Percentiles rank a stretch among this genome's conserved stretches.
These are phyloP conservation scores for Prosapia bicincta DNA, from an alignment of 2,888 invertebrate genomes.

Conservation along the genomic window DNA sequence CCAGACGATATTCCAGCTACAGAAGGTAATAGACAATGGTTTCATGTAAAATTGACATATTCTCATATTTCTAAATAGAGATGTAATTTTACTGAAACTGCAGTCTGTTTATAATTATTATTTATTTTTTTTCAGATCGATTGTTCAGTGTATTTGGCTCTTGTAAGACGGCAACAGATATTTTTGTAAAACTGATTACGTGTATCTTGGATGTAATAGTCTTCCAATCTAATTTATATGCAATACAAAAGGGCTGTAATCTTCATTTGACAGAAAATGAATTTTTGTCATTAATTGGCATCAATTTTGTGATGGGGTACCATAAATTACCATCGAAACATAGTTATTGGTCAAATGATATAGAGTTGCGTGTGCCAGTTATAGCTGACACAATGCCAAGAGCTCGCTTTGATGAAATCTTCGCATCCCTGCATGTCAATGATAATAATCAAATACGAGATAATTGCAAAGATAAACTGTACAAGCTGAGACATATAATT, in stretches of 20 bases:
- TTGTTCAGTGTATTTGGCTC: neutral
- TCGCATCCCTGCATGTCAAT: neutral
- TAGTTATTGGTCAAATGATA: neutral
- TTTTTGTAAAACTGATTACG: neutral
- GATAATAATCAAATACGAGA: neutral
- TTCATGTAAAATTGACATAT: no score
- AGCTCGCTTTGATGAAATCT: neutral
- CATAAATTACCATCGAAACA: neutral
- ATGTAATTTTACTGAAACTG: neutral
- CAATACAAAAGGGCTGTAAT: neutral
- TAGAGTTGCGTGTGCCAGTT: neutral
- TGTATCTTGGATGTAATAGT: neutral
- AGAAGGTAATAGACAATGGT: neutral
- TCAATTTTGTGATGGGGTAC: neutral
- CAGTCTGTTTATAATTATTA: neutral
- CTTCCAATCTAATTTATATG: neutral
- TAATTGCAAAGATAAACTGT: neutral
- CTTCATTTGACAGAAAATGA: neutral
- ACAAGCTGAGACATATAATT: neutral
- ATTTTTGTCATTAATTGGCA: neutral
- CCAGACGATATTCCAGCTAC: neutral
- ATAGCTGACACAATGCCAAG: neutral
- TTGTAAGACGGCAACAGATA: neutral
- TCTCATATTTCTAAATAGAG: no score
- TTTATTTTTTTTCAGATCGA: neutral